Base-by-base conservation (phyloP, 1,140 invertebrate species). In the Eubasilissa regina region DNA sequence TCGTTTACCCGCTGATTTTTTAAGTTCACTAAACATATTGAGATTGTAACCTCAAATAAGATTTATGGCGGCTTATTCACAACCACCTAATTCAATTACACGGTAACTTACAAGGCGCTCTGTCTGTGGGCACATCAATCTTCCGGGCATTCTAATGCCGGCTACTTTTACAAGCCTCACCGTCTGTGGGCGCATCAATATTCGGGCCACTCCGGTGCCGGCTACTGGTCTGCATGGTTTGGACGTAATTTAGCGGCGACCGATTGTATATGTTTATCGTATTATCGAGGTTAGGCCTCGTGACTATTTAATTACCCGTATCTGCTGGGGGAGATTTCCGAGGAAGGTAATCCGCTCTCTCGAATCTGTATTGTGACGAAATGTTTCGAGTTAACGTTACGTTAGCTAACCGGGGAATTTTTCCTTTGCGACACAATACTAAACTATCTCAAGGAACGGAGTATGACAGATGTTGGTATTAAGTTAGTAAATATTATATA, bases 241-340 rank as follows among this genome's bases (percentile, higher is more conserved):
- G 48, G 53, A 47, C 62, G 77, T 56, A 62, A 78, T 78, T 78
- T 64, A 47, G 68, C n/a, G 19, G 21, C n/a, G 55, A 19, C 13
- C 48, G 68, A 78, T 78, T 78, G 53, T 55, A 73, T 74, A 53
- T 78, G 77, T 73, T 78, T 78, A 78, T 74, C 77, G 68, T 78
- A 78, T 78, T 78, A 78, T 78, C 70, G 77, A 48, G 66, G 48
- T 56, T 35, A 72, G 35, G 45, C 55, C 77, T 73, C 68, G 77
- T 64, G 77, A 78, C 68, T 25, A 64, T 73, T 78, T 78, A 78
- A 78, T 78, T 78, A 78, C 68, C 51, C 15, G 51, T 74, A 74
- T 56, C 70, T 68, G 53, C 53, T 56, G 25, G 25, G 25, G 25
- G 6, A 58, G 17, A 8, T 58, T 58, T 58, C 55, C 25, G 25